phyloP scores from a whole-genome alignment of 2,888 invertebrate species.

The Spodoptera littoralis region DNA sequence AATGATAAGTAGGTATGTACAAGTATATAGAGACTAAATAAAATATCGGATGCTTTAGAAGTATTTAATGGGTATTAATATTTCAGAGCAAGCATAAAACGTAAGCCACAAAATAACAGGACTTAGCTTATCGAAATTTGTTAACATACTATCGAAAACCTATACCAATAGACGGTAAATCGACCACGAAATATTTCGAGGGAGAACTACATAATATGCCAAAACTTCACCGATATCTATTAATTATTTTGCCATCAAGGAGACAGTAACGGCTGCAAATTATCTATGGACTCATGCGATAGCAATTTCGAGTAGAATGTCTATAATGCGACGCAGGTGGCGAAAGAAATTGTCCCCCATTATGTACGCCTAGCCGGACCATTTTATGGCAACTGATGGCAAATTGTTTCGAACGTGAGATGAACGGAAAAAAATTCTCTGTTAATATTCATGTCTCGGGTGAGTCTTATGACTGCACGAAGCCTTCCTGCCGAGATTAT shows the following conservation, averaged over 20 bases:
- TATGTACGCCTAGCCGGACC: slow-evolving; percentile 77
- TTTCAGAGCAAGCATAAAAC: too few species aligned
- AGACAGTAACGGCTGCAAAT: slow-evolving; percentile 54
- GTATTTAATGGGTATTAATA: too few species aligned
- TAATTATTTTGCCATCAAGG: slow-evolving; percentile 48
- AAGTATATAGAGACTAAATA: too few species aligned
- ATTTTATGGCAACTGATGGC: slow-evolving; percentile 81
- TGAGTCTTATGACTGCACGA: slow-evolving; percentile 64
- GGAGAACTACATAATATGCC: slow-evolving; percentile 23
- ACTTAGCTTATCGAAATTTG: not conserved
- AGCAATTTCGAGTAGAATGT: slow-evolving; percentile 54
- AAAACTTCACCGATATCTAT: slow-evolving; percentile 50
- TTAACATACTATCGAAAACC: not conserved
- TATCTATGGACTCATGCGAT: slow-evolving; percentile 60
- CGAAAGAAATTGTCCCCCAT: slow-evolving; percentile 82
- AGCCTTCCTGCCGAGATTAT: slow-evolving; percentile 61
- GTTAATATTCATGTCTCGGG: slow-evolving; percentile 80
- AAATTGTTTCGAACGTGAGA: slow-evolving; percentile 76
- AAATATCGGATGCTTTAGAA: too few species aligned
- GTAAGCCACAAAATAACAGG: not conserved
- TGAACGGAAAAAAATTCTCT: slow-evolving; percentile 63
- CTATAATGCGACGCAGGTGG: slow-evolving; percentile 76
- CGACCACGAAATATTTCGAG: not conserved
- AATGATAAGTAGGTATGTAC: too few species aligned
- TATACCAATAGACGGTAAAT: slow-evolving; percentile 8